A percentile compares a stretch with the other conserved stretches of the same genome.
These are phyloP conservation scores for Ptyas mucosa DNA, from an alignment of 2,113 vertebrate species.

Conservation along the genomic window DNA sequence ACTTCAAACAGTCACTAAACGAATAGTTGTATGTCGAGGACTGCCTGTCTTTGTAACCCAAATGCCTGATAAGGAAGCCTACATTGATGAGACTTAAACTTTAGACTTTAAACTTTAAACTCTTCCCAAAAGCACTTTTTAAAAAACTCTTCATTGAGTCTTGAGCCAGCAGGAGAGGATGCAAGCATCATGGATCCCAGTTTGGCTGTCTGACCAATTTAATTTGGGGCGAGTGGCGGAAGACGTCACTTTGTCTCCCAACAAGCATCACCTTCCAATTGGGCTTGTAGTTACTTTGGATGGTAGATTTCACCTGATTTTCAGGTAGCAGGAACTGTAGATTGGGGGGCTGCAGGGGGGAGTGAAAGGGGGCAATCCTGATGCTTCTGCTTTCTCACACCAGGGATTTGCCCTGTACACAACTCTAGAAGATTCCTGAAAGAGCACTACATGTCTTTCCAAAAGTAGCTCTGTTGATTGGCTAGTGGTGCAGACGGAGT, in stretches of 20 bases:
- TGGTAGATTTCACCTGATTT: not conserved
- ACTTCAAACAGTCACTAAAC: not conserved
- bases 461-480: not conserved
- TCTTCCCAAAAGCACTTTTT: no score
- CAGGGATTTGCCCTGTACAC: not conserved
- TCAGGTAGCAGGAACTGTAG: not conserved
- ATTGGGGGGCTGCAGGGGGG: not conserved
- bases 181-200: not conserved
- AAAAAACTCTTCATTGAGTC: not conserved
- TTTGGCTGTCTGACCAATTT: not conserved
- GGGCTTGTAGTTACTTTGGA: not conserved
- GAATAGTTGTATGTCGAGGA: not conserved
- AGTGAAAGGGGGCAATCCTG: not conserved
- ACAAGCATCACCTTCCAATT: not conserved
- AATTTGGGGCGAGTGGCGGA: not conserved
- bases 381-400: not conserved
- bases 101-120: no score
- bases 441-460: not conserved
- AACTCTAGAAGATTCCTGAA: not conserved
- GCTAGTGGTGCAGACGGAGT: not conserved
- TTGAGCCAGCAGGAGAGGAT: not conserved
- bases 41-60: not conserved
- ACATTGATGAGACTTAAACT: not conserved
- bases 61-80: not conserved
- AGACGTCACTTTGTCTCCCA: not conserved